phyloP scores from a whole-genome alignment of 2,113 vertebrate species.

The Acrocephalus kingi region DNA sequence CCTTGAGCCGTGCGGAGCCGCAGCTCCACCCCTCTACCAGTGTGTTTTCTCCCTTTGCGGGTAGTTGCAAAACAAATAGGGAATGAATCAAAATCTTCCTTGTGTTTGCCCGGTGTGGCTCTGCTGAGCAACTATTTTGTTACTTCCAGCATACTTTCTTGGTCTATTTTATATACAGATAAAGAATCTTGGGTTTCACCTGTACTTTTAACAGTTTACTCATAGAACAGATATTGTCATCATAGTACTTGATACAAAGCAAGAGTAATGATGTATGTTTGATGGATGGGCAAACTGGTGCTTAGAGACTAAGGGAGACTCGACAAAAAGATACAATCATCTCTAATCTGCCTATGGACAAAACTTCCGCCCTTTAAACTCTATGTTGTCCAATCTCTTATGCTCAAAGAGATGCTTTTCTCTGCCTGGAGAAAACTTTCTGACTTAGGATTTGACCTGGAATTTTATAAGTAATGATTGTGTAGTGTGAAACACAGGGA shows the following conservation, averaged over 20 bases:
- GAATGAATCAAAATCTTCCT: neutral
- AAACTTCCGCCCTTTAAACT: neutral
- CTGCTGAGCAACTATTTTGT: neutral
- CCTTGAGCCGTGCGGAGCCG: rapidly evolving
- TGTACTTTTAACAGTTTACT: neutral
- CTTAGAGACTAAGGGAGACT: neutral
- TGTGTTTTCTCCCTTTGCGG: neutral
- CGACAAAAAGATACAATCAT: neutral
- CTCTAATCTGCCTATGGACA: neutral
- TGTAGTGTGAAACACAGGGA: rapidly evolving
- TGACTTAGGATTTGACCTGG: neutral
- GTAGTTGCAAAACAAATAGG: neutral
- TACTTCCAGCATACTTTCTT: neutral
- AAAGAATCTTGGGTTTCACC: neutral
- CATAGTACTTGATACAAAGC: neutral
- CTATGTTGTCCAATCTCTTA: neutral
- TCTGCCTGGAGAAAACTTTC: neutral
- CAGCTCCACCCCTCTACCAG: rapidly evolving
- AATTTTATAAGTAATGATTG: neutral
- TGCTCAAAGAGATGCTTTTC: neutral
- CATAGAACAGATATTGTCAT: neutral
- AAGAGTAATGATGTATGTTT: neutral
- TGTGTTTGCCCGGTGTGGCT: neutral
- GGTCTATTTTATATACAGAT: neutral
- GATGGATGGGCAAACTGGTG: neutral